phyloP scores from a whole-genome alignment of 2,113 vertebrate species.

The Serilophus lunatus region DNA sequence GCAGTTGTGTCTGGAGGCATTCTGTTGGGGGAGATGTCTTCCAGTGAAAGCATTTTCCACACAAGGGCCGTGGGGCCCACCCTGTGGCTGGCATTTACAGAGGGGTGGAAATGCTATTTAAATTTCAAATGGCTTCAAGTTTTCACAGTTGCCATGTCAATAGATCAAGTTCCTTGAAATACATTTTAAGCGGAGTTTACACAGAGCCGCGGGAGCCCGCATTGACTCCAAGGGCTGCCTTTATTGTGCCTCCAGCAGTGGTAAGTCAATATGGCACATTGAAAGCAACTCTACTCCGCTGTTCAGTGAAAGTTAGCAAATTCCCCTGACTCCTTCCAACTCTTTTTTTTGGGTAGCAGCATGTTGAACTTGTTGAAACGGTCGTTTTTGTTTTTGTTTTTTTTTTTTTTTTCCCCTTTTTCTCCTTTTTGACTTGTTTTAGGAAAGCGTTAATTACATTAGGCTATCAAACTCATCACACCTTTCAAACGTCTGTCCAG shows the following conservation, averaged over 20 bases:
- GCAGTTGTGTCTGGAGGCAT: constrained; percentile 68
- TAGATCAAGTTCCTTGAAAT: constrained; percentile 66
- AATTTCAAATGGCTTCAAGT: constrained; percentile 69
- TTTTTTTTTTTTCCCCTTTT: rapidly evolving
- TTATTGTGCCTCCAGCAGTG: constrained; percentile 47
- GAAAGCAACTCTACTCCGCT: constrained; percentile 29
- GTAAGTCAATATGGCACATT: constrained; percentile 50
- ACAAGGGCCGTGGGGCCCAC: constrained; percentile 36
- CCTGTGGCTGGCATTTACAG: constrained; percentile 34
- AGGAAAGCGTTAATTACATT: background rate
- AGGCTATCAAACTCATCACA: background rate
- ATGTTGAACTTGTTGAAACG: constrained; percentile 22
- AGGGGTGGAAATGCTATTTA: constrained; percentile 64
- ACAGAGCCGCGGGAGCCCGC: constrained; percentile 52
- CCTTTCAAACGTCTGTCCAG: background rate
- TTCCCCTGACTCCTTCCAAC: constrained; percentile 7
- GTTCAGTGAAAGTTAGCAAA: constrained; percentile 58
- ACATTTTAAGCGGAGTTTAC: constrained; percentile 68
- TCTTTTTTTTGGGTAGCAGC: background rate
- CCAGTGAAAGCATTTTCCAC: constrained; percentile 57
- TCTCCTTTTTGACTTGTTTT: background rate
- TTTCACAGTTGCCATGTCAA: constrained; percentile 65
- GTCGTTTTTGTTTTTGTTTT: background rate
- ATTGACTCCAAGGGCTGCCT: constrained; percentile 48
- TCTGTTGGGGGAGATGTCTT: constrained; percentile 63